These are phyloP conservation scores for Rhopilema esculentum DNA, from an alignment of 30 jellyfish, hydroid and myxozoan genomes.

Conservation along the genomic window DNA sequence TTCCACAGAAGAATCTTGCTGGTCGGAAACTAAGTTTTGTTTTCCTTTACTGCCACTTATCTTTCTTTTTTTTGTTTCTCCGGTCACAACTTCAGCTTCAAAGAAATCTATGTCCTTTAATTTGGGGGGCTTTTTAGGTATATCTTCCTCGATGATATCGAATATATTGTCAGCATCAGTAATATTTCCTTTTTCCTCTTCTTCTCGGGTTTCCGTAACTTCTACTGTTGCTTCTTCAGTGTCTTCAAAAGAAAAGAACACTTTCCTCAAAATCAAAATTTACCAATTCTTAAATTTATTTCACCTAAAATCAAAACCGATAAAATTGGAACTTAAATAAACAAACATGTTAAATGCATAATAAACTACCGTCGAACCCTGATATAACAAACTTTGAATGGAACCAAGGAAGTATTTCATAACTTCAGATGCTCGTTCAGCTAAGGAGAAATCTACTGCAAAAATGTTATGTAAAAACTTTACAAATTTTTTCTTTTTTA, in stretches of 20 bases:
- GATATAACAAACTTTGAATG: too few relatives aligned
- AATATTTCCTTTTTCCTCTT: background rate
- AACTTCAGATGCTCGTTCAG: too few relatives aligned
- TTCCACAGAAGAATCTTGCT: constrained; percentile 12
- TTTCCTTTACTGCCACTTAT: background rate
- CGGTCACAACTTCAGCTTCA: constrained; percentile 5
- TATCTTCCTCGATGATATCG: constrained; percentile 12
- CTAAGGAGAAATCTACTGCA: too few relatives aligned
- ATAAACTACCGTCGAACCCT: too few relatives aligned
- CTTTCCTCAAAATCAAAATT: background rate
- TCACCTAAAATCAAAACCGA: too few relatives aligned
- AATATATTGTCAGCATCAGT: constrained; percentile 1
- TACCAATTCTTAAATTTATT: too few relatives aligned
- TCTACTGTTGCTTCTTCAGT: background rate
- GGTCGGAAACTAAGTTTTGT: background rate
- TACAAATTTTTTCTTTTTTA: too few relatives aligned
- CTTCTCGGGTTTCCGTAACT: background rate
- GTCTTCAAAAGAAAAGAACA: background rate
- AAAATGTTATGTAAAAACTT: too few relatives aligned
- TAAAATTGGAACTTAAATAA: too few relatives aligned
- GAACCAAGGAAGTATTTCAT: too few relatives aligned
- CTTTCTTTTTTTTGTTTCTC: constrained; percentile 1
- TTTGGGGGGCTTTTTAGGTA: constrained; percentile 63
- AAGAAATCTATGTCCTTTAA: constrained; percentile 59
- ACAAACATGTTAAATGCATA: too few relatives aligned